phyloP scores from a whole-genome alignment of 2,888 invertebrate genomes.

The Aspidapion aeneum region DNA sequence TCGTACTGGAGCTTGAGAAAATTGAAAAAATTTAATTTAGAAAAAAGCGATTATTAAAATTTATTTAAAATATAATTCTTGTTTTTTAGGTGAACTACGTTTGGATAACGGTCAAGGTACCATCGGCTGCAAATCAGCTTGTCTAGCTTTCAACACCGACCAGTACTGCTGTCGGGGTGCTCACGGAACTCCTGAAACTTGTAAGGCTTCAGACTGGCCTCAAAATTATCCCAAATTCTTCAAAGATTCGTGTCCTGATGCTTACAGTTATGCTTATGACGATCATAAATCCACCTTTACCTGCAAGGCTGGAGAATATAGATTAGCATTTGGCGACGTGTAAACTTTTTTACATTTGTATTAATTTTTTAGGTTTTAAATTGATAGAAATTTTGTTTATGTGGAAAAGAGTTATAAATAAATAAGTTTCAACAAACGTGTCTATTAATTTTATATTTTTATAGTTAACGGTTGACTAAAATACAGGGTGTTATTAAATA shows the following conservation, averaged over 20 bases:
- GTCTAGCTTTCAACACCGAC: slow-evolving; percentile 48
- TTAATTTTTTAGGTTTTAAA: too few species aligned
- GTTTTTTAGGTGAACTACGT: background rate
- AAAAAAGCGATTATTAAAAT: too few species aligned
- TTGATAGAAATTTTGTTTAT: too few species aligned
- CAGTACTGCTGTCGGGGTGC: slow-evolving; percentile 50
- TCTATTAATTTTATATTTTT: too few species aligned
- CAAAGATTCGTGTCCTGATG: slow-evolving; percentile 50
- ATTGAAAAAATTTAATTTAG: too few species aligned
- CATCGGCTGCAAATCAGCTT: slow-evolving; percentile 50
- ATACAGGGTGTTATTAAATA: too few species aligned
- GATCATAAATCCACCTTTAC: slow-evolving; percentile 49
- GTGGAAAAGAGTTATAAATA: too few species aligned
- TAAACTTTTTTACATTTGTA: background rate
- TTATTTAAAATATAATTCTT: background rate
- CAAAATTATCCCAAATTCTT: slow-evolving; percentile 45
- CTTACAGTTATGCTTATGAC: slow-evolving; percentile 54
- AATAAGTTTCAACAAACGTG: too few species aligned
- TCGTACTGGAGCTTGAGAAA: too few species aligned
- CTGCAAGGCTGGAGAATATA: slow-evolving; percentile 40
- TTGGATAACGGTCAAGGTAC: slow-evolving; percentile 28
- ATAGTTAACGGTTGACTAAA: too few species aligned
- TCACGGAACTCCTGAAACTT: slow-evolving; percentile 44
- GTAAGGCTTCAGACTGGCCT: slow-evolving; percentile 41
- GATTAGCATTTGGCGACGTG: slow-evolving; percentile 34